phyloP scores from a whole-genome alignment of 53 echinoderm and acorn worm species.

The Mesocentrotus franciscanus region DNA sequence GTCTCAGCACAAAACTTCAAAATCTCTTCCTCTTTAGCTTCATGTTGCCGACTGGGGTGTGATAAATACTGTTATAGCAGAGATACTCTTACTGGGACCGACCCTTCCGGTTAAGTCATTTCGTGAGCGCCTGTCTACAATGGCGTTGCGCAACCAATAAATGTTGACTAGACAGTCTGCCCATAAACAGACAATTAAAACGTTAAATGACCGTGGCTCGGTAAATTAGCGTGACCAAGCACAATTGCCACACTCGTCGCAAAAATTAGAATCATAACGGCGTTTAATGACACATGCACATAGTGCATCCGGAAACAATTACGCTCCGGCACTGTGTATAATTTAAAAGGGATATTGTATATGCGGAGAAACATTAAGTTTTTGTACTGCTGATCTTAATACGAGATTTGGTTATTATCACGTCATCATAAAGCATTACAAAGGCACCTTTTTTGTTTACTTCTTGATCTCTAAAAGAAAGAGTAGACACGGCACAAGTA shows the following conservation, averaged over 20 bases:
- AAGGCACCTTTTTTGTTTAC: neutral
- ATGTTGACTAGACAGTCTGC: neutral
- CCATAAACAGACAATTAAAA: neutral
- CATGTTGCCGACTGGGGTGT: too few relatives aligned
- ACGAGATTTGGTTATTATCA: neutral
- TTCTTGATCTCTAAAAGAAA: neutral
- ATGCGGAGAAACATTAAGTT: neutral
- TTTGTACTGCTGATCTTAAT: neutral
- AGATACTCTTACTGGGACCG: too few relatives aligned
- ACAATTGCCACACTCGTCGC: neutral
- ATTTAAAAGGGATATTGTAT: neutral
- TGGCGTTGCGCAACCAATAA: neutral
- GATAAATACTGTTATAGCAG: too few relatives aligned
- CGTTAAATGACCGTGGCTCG: neutral
- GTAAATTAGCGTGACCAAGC: neutral
- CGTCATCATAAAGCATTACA: neutral
- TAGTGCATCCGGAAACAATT: constrained; percentile 1
- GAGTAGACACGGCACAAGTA: too few relatives aligned
- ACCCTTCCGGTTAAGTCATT: neutral
- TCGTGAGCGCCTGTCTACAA: neutral
- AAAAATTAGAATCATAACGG: neutral
- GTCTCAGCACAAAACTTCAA: too few relatives aligned
- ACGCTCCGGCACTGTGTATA: neutral
- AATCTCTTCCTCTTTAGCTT: too few relatives aligned
- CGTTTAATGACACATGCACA: neutral